Evolutionary conservation across 2,113 vertebrate species (phyloP).

Genomic region (Todiramphus saurophagus): DNA sequence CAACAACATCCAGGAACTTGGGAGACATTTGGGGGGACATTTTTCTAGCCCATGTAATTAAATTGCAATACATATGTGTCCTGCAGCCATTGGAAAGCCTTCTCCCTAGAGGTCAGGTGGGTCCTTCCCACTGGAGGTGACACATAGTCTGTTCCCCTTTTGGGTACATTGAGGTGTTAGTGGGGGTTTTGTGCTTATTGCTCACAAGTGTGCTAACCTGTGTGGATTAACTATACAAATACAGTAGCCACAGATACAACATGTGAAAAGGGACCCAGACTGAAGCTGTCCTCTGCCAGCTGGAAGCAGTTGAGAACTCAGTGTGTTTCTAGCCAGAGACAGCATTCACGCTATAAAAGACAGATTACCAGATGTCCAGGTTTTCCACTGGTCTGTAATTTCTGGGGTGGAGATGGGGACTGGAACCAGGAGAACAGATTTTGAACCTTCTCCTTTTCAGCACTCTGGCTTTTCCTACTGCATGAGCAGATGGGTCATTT

Average conservation of each 20-base stretch:
- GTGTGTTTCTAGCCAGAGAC: not conserved
- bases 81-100: not conserved
- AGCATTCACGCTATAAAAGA: not conserved
- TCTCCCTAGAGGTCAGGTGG: not conserved
- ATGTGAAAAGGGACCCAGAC: not conserved
- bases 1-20: not conserved
- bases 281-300: not conserved
- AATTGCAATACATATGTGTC: not conserved
- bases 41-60: not conserved
- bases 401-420: not conserved
- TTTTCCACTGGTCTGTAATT: slow-evolving; percentile 10
- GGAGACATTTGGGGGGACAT: not conserved
- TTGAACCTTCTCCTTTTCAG: not conserved
- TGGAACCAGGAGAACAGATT: slow-evolving; percentile 15
- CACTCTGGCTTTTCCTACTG: slow-evolving; percentile 1
- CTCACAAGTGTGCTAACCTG: not conserved
- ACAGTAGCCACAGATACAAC: not conserved
- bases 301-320: not conserved
- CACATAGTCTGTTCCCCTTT: not conserved
- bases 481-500: slow-evolving; percentile 69
- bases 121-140: not conserved
- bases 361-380: not conserved
- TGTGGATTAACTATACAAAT: not conserved
- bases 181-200: not conserved
- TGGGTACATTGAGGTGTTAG: fast-evolving